Percentiles rank a stretch among this genome's conserved stretches.
Conservation (phyloP, 2,888 invertebrate genomes). For the Netelia melanura region DNA sequence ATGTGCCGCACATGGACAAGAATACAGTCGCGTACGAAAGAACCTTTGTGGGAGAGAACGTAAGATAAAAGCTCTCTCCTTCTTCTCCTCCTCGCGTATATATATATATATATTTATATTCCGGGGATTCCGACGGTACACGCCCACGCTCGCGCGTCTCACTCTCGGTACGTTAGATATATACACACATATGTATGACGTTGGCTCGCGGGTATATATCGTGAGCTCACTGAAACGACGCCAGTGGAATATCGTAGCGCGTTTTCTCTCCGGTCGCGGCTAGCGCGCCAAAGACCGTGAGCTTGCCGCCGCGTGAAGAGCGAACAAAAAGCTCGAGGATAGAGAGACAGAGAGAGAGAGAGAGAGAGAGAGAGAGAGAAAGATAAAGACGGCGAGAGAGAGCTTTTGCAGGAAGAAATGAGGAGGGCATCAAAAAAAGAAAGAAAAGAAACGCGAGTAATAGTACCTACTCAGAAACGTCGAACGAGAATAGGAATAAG, state of each 20-base stretch:
- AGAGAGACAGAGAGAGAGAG: neutral
- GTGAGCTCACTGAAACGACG: slow-evolving; percentile 44
- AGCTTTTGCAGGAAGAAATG: slow-evolving; percentile 35
- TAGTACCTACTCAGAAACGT: slow-evolving; percentile 9
- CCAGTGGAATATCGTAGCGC: slow-evolving; percentile 37
- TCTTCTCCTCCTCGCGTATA: slow-evolving; percentile 39
- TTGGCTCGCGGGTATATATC: slow-evolving; percentile 46
- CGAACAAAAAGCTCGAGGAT: slow-evolving; percentile 47
- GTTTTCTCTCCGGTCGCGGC: slow-evolving; percentile 8
- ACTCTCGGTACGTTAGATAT: neutral
- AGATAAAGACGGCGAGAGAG: neutral
- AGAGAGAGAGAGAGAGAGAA: too few relatives aligned
- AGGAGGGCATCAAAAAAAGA: slow-evolving; percentile 6
- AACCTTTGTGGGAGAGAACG: slow-evolving; percentile 60
- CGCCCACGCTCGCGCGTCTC: slow-evolving; percentile 53
- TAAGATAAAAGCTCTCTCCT: slow-evolving; percentile 63
- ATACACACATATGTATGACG: slow-evolving; percentile 3
- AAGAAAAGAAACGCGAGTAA: neutral
- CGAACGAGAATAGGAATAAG: slow-evolving; percentile 1
- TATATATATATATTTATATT: slow-evolving; percentile 28
- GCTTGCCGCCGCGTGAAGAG: slow-evolving; percentile 16
- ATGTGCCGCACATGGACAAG: neutral
- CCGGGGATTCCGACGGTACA: slow-evolving; percentile 27
- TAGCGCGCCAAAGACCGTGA: slow-evolving; percentile 44
- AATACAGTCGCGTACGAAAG: slow-evolving; percentile 34